Percentiles rank a stretch among this genome's conserved stretches.
Evolutionary conservation across 37 sponge, comb jelly and placozoan species (phyloP).

Genomic region (Ephydatia muelleri): DNA sequence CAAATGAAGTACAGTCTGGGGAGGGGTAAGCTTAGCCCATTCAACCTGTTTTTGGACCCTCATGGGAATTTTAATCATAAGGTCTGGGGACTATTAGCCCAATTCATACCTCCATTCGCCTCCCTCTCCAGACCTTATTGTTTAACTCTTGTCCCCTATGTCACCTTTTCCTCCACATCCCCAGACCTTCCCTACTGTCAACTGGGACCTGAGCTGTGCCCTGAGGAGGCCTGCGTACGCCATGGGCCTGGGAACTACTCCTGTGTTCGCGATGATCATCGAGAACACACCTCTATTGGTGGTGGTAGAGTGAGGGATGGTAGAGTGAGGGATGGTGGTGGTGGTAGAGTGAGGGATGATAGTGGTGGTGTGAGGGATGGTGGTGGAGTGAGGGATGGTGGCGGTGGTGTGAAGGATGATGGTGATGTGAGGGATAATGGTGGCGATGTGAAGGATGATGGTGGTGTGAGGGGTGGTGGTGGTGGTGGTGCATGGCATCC

Average conservation of each 20-base stretch:
- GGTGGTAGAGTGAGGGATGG: slow-evolving; percentile 3
- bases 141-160: too few species aligned
- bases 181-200: slow-evolving; percentile 71
- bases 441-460: neutral
- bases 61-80: too few species aligned
- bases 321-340: neutral
- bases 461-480: neutral
- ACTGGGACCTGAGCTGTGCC: slow-evolving; percentile 51
- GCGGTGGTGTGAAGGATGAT: neutral
- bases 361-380: neutral
- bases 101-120: too few species aligned
- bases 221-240: slow-evolving; percentile 52
- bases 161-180: neutral
- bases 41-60: too few species aligned
- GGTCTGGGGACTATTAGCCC: too few species aligned
- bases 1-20: too few species aligned
- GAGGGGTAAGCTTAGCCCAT: too few species aligned
- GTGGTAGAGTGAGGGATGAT: slow-evolving; percentile 6
- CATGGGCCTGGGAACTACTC: slow-evolving; percentile 64
- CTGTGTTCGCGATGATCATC: slow-evolving; percentile 43
- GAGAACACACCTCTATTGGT: neutral
- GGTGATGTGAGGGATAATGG: slow-evolving; percentile 8
- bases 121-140: too few species aligned
- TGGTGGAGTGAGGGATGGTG: slow-evolving; percentile 10
- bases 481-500: neutral